A percentile compares a stretch with the other conserved stretches of the same genome.
Conservation (phyloP, 2,888 invertebrate species). For the Hartigia nigra region DNA sequence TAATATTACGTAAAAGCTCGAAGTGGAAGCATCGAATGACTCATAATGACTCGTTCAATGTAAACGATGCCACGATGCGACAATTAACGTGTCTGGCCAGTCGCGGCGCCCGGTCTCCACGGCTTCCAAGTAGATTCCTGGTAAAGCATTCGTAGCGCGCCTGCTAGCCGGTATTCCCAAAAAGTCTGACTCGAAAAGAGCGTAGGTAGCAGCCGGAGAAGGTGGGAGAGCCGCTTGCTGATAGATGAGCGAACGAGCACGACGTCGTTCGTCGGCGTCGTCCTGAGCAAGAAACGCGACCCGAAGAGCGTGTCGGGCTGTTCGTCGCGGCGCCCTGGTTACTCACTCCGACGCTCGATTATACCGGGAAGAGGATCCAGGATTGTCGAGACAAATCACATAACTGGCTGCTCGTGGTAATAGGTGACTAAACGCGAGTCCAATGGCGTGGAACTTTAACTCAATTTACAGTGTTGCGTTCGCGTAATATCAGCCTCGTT, state of each 20-base stretch:
- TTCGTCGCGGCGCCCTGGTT: constrained; percentile 19
- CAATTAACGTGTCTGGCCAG: constrained; percentile 34
- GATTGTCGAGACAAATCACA: constrained; percentile 23
- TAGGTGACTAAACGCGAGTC: constrained; percentile 29
- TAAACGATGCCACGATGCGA: constrained; percentile 36
- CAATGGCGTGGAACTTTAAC: constrained; percentile 1
- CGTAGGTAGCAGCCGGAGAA: not conserved
- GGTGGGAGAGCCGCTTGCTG: not conserved
- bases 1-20: constrained; percentile 2
- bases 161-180: constrained; percentile 35
- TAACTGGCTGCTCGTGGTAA: constrained; percentile 19
- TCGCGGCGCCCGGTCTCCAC: constrained; percentile 19
- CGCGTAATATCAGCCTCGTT: not conserved
- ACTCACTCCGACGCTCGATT: constrained; percentile 22
- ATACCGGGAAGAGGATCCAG: constrained; percentile 22
- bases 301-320: not conserved
- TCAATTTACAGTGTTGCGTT: not conserved
- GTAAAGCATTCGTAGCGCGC: constrained; percentile 25
- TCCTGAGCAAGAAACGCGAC: not conserved
- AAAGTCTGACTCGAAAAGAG: constrained; percentile 28
- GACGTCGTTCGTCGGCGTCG: not conserved
- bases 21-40: constrained; percentile 30
- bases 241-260: not conserved
- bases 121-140: constrained; percentile 36
- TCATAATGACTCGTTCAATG: constrained; percentile 40